phyloP scores from a whole-genome alignment of 2,113 vertebrate species.

The Oryzias curvinotus region DNA sequence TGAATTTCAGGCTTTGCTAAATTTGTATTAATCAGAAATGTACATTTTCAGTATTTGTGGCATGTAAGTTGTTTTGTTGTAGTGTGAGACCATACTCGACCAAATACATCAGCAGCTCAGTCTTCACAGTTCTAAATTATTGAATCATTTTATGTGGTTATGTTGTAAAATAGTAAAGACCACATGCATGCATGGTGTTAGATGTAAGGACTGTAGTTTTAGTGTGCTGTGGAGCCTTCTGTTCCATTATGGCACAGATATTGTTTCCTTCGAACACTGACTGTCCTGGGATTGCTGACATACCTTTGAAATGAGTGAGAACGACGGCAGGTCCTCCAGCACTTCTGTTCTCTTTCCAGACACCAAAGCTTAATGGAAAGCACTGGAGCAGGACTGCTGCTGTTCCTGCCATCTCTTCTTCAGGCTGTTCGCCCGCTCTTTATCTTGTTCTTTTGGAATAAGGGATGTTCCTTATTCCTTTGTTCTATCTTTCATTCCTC shows the following conservation, averaged over 20 bases:
- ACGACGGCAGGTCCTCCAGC: conserved; percentile 57
- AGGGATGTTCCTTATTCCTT: conserved; percentile 18
- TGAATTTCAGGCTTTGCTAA: no score
- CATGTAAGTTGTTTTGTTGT: no score
- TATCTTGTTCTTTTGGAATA: conserved; percentile 5
- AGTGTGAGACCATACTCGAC: no score
- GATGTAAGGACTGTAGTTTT: not conserved
- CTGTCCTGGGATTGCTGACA: conserved; percentile 46
- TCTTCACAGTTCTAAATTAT: no score
- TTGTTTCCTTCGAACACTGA: conserved; percentile 25
- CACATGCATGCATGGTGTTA: not conserved
- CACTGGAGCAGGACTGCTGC: conserved; percentile 34
- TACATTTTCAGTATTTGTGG: no score
- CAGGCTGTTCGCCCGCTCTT: conserved; percentile 1
- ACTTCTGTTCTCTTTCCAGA: conserved; percentile 50
- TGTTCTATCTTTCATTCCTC: not conserved
- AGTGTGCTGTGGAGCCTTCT: conserved; percentile 17
- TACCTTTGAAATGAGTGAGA: conserved; percentile 53
- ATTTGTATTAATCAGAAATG: no score
- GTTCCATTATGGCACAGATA: conserved; percentile 37
- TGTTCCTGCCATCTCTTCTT: no score
- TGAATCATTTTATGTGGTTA: no score
- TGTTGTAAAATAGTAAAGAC: not conserved
- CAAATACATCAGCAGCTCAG: no score
- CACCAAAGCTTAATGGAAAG: conserved; percentile 51